Conservation (phyloP, 2,888 invertebrate genomes). For the Latheticus oryzae region DNA sequence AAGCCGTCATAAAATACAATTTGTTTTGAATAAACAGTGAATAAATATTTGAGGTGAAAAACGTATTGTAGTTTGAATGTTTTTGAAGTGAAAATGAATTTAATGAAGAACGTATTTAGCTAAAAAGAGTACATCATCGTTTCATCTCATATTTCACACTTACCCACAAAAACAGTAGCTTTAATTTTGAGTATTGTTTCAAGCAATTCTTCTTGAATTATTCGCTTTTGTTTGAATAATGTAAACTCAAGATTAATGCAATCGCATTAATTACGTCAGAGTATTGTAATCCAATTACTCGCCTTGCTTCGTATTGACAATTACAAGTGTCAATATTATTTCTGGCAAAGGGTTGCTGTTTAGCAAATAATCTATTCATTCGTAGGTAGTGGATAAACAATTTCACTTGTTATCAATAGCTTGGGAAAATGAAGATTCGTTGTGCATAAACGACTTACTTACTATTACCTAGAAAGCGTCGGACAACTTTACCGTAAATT, state of each 20-base stretch:
- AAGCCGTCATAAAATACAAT: no score
- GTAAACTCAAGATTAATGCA: no score
- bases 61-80: no score
- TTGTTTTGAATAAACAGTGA: no score
- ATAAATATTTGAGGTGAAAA: no score
- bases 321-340: conserved; percentile 40
- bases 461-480: conserved; percentile 25
- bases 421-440: conserved; percentile 56
- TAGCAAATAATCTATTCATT: conserved; percentile 30
- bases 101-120: no score
- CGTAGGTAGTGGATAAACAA: conserved; percentile 38
- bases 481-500: conserved; percentile 58
- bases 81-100: no score
- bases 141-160: no score
- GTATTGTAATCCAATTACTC: conserved; percentile 39
- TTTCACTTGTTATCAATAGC: conserved; percentile 53
- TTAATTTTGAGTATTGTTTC: no score
- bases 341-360: conserved; percentile 22
- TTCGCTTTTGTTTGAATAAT: conserved; percentile 1
- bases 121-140: no score
- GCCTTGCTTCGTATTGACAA: conserved; percentile 34
- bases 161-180: no score
- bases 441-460: conserved; percentile 41
- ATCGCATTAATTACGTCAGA: conserved; percentile 4
- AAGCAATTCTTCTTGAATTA: conserved; percentile 8